Percentiles rank a stretch among this genome's conserved stretches.
phyloP scores from a whole-genome alignment of 2,113 vertebrate genomes.

The rat (Rattus norvegicus) region GRCr8 NC_086033.1:29953501-29954000 shows the following conservation, averaged over 20 bases:
- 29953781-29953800: neutral
- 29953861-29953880: neutral
- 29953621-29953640: neutral
- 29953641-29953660: neutral
- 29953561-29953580: neutral
- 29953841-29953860: neutral
- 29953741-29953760: neutral
- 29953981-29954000: too few relatives aligned
- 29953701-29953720: neutral
- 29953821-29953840: neutral
- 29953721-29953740: neutral
- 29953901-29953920: neutral
- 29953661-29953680: neutral
- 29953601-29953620: neutral
- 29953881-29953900: constrained; percentile 38
- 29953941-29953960: too few relatives aligned
- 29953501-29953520: too few relatives aligned
- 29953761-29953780: neutral
- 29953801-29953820: neutral
- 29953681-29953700: neutral
- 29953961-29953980: too few relatives aligned
- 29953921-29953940: constrained; percentile 16
- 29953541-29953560: neutral
- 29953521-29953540: too few relatives aligned
- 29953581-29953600: neutral